A percentile compares a stretch with the other conserved stretches of the same genome.
Conservation (phyloP, 2,113 vertebrate genomes). For the Anarrhichthys ocellatus region DNA sequence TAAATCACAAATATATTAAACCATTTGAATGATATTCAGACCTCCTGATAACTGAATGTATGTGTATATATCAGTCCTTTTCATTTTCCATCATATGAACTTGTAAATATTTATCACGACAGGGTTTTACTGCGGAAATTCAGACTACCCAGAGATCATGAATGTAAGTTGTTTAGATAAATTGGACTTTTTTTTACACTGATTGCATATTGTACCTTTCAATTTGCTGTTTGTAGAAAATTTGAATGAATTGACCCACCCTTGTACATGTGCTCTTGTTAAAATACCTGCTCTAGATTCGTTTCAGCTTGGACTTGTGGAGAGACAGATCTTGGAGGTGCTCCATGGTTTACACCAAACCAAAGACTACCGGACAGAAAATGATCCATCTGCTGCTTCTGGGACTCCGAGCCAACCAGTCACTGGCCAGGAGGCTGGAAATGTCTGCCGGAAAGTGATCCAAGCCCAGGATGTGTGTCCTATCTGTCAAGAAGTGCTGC, state of each 20-base stretch:
- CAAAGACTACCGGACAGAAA: conserved; percentile 19
- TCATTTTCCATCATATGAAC: background rate
- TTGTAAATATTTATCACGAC: conserved; percentile 16
- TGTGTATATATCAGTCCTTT: background rate
- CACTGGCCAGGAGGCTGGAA: conserved; percentile 41
- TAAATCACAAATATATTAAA: background rate
- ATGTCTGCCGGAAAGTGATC: conserved; percentile 70
- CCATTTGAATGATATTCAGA: background rate
- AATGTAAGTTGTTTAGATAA: conserved; percentile 78
- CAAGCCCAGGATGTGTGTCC: conserved; percentile 81
- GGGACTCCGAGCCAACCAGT: background rate
- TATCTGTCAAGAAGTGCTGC: conserved; percentile 83
- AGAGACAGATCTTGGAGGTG: conserved; percentile 81
- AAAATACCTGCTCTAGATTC: conserved; percentile 70
- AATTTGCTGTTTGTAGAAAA: background rate
- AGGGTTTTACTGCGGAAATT: conserved; percentile 87
- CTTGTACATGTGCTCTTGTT: background rate
- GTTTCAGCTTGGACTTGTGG: conserved; percentile 81
- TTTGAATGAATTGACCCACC: background rate
- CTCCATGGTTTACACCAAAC: conserved; percentile 69
- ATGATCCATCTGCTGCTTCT: background rate
- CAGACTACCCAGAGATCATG: conserved; percentile 82
- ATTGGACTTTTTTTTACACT: background rate
- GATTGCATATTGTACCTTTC: background rate
- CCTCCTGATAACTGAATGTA: background rate